Evolutionary conservation across 2,888 invertebrate species (phyloP), one percentile per base, ranked within the genome.

Genomic region (Panzeria rudis): DNA sequence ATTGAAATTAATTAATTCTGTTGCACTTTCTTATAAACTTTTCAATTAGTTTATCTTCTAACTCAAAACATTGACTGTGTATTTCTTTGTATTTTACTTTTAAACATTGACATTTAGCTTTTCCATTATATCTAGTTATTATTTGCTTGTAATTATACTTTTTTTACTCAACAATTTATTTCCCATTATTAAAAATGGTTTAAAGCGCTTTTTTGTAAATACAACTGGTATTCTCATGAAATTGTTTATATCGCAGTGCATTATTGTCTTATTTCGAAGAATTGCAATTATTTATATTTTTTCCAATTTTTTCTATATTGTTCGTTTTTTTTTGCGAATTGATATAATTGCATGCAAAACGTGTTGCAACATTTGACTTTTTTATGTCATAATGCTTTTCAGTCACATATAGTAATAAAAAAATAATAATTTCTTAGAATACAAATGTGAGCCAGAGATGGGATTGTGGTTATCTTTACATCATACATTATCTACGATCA

Each of bases 151-250:
- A 61, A 62, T 81, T 75, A 54, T 59, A 32, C 25, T 17, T 56
- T 44, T 44, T 20, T 38, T 25, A 25, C 20, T 7, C n/a, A 44
- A 23, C 54, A 62, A 68, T 52, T 61, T 59, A 35, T 81, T 81
- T 73, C 13, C 68, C 73, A 75, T 75, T 75, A 15, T 73, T 44
- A 61, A 68, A 38, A 75, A 38, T 62, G 41, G 50, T 52, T 54
- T 38, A 29, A 20, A 52, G 64, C 52, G 25, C 35, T 59, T 56
- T 38, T 68, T 41, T 66, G 54, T 20, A 29, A 66, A 76, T 54
- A 29, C 17, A 69, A 32, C 25, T 62, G 32, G 41, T 44, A 17
- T 80, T 80, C 72, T 59, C 80, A 80, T 80, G 72, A 80, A 66
- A 47, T 38, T 35, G 35, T 56, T 35, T 47, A n/a, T 15, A 56